Percentiles rank a stretch among this genome's conserved stretches.
Evolutionary conservation across 1,140 invertebrate genomes (phyloP).

Genomic region (Ceratina calcarata): DNA sequence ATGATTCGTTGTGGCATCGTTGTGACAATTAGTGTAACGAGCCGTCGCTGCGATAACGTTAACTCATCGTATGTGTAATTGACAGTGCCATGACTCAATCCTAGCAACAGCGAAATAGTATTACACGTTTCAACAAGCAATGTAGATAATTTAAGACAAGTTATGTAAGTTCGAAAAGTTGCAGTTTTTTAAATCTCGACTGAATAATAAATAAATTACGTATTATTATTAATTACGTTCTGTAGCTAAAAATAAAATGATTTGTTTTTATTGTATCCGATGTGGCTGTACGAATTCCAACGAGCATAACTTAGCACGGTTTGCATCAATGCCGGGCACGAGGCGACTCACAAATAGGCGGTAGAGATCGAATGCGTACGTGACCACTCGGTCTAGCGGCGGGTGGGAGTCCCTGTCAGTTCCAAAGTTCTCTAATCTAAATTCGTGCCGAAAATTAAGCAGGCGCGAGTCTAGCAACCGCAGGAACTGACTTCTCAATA

Average conservation of each 20-base stretch:
- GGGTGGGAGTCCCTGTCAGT: background rate
- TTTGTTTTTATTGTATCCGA: background rate
- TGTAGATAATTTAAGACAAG: no score
- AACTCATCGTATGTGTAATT: background rate
- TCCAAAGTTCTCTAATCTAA: background rate
- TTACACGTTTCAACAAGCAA: no score
- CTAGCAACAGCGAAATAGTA: no score
- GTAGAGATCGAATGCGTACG: background rate
- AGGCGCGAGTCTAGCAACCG: background rate
- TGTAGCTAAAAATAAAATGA: no score
- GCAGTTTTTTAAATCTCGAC: no score
- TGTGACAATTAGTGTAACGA: slow-evolving; percentile 3
- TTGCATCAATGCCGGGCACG: slow-evolving; percentile 14
- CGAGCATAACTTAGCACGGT: background rate
- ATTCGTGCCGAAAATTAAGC: slow-evolving; percentile 7
- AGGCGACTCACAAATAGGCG: slow-evolving; percentile 10
- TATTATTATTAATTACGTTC: no score
- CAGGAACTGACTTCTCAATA: background rate
- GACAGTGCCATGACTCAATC: no score
- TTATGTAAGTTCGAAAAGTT: no score
- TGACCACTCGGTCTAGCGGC: background rate
- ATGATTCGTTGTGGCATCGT: slow-evolving; percentile 5
- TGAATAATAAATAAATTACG: no score
- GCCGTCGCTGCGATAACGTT: no score
- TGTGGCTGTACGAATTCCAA: background rate